phyloP scores from a whole-genome alignment of 2,113 vertebrate genomes.

The Chloroceryle aenea region DNA sequence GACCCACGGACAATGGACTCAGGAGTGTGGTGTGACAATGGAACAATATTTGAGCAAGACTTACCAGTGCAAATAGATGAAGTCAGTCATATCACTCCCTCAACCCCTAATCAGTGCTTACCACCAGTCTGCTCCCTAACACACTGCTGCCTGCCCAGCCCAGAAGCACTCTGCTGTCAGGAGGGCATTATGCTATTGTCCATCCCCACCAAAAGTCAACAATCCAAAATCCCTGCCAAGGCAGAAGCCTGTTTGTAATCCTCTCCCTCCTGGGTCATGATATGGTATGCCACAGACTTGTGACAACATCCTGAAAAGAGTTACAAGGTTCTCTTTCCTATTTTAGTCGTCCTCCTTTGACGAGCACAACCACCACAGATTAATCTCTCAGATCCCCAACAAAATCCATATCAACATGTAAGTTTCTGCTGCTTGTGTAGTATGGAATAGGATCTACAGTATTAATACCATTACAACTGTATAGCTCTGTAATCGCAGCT shows the following conservation, averaged over 20 bases:
- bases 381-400: neutral
- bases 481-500: neutral
- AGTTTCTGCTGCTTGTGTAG: neutral
- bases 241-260: neutral
- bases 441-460: neutral
- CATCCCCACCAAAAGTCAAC: neutral
- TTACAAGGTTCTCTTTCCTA: neutral
- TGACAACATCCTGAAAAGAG: neutral
- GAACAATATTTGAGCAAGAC: neutral
- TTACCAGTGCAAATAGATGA: neutral
- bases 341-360: neutral
- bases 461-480: neutral
- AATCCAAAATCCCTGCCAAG: neutral
- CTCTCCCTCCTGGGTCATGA: fast-evolving
- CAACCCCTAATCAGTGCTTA: neutral
- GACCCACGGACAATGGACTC: fast-evolving
- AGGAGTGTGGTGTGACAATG: neutral
- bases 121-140: neutral
- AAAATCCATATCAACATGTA: neutral
- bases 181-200: neutral
- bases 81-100: no score
- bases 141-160: neutral
- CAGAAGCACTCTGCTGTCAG: neutral
- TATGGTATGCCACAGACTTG: neutral
- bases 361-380: neutral